Evolutionary conservation across 37 sponge, comb jelly and placozoan genomes (phyloP).

Genomic region (Eunapius fragilis): DNA sequence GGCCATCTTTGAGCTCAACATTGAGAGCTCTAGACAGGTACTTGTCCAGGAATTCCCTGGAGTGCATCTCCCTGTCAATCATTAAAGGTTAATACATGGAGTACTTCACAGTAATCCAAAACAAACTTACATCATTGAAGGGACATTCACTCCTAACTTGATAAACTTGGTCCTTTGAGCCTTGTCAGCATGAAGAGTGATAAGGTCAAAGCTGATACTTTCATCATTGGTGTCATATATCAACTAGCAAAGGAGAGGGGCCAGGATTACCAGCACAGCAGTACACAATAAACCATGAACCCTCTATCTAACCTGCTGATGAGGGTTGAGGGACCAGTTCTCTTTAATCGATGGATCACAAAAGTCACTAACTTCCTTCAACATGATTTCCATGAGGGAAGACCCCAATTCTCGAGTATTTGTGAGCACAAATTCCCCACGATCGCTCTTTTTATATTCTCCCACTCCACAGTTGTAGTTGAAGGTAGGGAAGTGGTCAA

Average conservation of each 20-base stretch:
- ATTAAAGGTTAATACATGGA: too few relatives aligned
- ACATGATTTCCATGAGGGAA: constrained; percentile 80
- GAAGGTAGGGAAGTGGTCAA: constrained; percentile 69
- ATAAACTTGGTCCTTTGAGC: constrained; percentile 35
- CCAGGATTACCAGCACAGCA: background rate
- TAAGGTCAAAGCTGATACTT: constrained; percentile 54
- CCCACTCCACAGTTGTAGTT: constrained; percentile 80
- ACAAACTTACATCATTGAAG: constrained; percentile 44
- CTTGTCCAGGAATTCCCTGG: constrained; percentile 41
- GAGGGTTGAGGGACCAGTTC: constrained; percentile 69
- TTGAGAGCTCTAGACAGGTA: constrained; percentile 68
- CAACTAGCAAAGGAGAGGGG: constrained; percentile 12
- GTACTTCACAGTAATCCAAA: too few relatives aligned
- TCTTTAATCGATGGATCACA: constrained; percentile 70
- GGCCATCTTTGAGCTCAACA: constrained; percentile 13
- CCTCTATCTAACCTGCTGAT: constrained; percentile 64
- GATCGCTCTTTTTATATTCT: constrained; percentile 27
- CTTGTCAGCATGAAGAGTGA: constrained; percentile 69
- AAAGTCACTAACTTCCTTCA: constrained; percentile 74
- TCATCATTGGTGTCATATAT: constrained; percentile 74
- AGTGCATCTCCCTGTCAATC: constrained; percentile 21
- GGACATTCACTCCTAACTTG: constrained; percentile 68
- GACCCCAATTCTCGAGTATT: constrained; percentile 78
- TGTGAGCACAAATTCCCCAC: constrained; percentile 8
- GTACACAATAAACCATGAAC: background rate